Conservation (phyloP, 2,113 vertebrate species). For the Rhinopomastus cyanomelas region DNA sequence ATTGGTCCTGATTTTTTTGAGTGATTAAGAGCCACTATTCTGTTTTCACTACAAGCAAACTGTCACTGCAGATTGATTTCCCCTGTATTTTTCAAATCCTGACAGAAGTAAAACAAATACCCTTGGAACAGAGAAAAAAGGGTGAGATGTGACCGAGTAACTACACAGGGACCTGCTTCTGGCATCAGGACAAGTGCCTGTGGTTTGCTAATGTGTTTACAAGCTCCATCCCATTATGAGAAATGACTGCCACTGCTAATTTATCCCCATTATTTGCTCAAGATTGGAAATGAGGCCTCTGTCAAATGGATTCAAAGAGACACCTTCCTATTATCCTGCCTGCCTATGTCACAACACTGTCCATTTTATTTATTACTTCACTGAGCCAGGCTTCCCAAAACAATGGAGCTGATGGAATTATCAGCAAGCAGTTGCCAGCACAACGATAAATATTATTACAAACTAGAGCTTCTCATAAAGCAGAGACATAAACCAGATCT, state of each 20-base stretch:
- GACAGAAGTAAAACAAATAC: background rate
- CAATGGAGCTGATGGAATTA: background rate
- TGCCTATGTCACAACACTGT: background rate
- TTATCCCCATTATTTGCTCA: constrained; percentile 1
- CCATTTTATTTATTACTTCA: constrained; percentile 29
- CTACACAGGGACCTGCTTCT: background rate
- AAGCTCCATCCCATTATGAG: background rate
- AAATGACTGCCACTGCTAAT: background rate
- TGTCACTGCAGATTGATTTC: background rate
- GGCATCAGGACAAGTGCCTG: background rate
- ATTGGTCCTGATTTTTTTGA: too few species aligned
- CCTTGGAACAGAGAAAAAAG: background rate
- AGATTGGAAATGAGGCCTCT: constrained; percentile 7
- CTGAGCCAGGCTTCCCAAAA: background rate
- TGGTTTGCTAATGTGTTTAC: background rate
- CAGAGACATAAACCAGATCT: background rate
- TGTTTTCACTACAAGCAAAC: background rate
- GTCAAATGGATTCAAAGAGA: constrained; percentile 6
- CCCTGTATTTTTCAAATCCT: background rate
- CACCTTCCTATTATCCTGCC: constrained; percentile 9
- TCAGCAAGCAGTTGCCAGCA: background rate
- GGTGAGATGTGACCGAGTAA: background rate
- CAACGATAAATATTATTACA: constrained; percentile 21
- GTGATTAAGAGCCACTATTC: background rate
- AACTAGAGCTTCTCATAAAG: constrained; percentile 24